Base-by-base conservation (phyloP, 2,888 invertebrate genomes). In the Resseliella maxima region DNA sequence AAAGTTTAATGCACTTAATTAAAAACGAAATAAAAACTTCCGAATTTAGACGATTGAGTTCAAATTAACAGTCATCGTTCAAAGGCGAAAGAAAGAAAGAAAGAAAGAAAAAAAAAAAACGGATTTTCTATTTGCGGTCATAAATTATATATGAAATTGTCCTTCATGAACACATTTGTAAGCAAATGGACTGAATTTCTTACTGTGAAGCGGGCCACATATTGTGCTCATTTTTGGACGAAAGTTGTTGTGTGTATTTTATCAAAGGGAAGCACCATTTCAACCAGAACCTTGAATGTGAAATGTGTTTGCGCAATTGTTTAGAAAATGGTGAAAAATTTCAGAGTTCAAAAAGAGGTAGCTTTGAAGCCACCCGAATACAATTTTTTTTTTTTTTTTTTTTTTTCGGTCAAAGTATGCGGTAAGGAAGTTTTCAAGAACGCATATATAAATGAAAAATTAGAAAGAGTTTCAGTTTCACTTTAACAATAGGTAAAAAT, bases 281-380 rank as follows among this genome's bases (percentile, higher is more conserved):
- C 38, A n/a, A 83, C 38, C 38, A 24, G 38, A 38, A 83, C 83
- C 83, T 83, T 83, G 83, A 83, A 38, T n/a, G 38, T 83, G 83
- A 83, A 83, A n/a, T 83, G 83, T 83, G 83, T 83, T 83, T 83
- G 83, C 83, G 83, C 83, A 83, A 83, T 83, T 83, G 83, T 83
- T 83, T 83, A 38, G 38, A 31, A 72, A 83, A 38, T 83, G 83
- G 6, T 83, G n/a, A n/a, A n/a, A n/a, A n/a, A n/a, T n/a, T n/a
- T n/a, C n/a, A n/a, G n/a, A n/a, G n/a, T n/a, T n/a, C n/a, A n/a
- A n/a, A n/a, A n/a, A 38, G 38, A 72, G 31, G 31, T 72, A 27
- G 27, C 2, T 31, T 50, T 31, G 31, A 35, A 59, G 59, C 72
- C 46, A 50, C 46, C 2, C 46, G 41, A 50, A 50, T 64, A 24